Evolutionary conservation across 2,888 invertebrate genomes (phyloP).

Genomic region (Pseudoips prasinana): DNA sequence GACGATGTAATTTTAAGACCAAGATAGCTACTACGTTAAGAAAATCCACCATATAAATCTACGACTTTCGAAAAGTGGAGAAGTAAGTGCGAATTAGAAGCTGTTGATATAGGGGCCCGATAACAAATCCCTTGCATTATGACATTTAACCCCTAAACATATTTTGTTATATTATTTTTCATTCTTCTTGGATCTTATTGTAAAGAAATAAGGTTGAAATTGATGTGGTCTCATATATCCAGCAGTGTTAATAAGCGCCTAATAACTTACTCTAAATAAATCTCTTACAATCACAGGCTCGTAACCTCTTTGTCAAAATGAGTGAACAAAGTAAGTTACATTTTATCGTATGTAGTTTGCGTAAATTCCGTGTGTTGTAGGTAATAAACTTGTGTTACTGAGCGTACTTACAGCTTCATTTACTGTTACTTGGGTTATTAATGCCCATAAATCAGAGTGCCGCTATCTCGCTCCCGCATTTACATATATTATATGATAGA

Average conservation of each 20-base stretch:
- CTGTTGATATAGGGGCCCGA: constrained; percentile 11
- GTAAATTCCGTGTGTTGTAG: constrained; percentile 1
- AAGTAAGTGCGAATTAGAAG: constrained; percentile 10
- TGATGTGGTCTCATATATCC: no score
- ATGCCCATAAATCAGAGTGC: no score
- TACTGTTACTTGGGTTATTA: no score
- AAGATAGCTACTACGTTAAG: background rate
- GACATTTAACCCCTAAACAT: no score
- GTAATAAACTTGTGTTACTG: background rate
- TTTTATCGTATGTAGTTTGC: constrained; percentile 30
- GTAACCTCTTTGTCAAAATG: constrained; percentile 28
- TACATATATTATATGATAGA: no score
- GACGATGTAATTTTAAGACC: constrained; percentile 7
- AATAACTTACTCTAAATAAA: no score
- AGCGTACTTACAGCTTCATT: no score
- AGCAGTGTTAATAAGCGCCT: no score
- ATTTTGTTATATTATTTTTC: no score
- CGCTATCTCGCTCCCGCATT: no score
- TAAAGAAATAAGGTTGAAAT: no score
- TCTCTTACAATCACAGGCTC: constrained; percentile 32
- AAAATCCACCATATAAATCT: background rate
- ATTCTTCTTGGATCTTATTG: no score
- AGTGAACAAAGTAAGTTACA: constrained; percentile 39
- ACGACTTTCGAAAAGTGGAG: background rate
- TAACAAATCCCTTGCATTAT: constrained; percentile 35